phyloP scores from a whole-genome alignment of 2,888 invertebrate genomes.

The Tillus elongatus region DNA sequence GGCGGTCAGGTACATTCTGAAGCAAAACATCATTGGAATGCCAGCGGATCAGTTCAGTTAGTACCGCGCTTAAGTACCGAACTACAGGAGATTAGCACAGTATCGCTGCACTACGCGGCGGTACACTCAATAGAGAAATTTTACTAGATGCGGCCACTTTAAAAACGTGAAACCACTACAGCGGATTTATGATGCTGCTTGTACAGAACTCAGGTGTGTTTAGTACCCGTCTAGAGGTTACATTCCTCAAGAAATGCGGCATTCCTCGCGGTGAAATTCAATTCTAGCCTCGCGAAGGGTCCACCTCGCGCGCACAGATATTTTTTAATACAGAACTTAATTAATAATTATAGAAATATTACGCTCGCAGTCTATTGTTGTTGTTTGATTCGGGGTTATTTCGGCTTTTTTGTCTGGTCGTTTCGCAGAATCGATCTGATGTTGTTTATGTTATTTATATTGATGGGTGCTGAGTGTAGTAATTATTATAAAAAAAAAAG shows the following conservation, averaged over 20 bases:
- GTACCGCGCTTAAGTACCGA: slow-evolving; percentile 11
- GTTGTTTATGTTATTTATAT: neutral
- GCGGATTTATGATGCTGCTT: slow-evolving; percentile 27
- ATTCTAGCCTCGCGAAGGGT: slow-evolving; percentile 27
- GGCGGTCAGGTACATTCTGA: slow-evolving; percentile 42
- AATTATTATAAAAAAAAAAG: slow-evolving; percentile 16
- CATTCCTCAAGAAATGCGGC: slow-evolving; percentile 40
- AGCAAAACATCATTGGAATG: slow-evolving; percentile 42
- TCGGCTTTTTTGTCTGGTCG: neutral
- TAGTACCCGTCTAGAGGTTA: slow-evolving; percentile 40
- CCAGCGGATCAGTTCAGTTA: slow-evolving; percentile 14
- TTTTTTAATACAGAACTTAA: slow-evolving; percentile 1
- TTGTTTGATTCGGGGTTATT: neutral
- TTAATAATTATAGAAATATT: neutral
- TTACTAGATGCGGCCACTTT: slow-evolving; percentile 21
- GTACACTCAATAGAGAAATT: slow-evolving; percentile 31
- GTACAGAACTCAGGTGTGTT: slow-evolving; percentile 44
- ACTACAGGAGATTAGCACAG: slow-evolving; percentile 16
- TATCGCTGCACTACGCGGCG: slow-evolving; percentile 26
- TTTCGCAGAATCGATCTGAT: neutral
- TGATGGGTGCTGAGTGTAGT: slow-evolving; percentile 9
- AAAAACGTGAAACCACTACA: slow-evolving; percentile 18
- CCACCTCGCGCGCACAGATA: slow-evolving; percentile 10
- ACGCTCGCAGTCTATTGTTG: too few relatives aligned
- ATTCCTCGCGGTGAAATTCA: slow-evolving; percentile 41